A percentile compares a stretch with the other conserved stretches of the same genome.
phyloP scores from a whole-genome alignment of 2,888 invertebrate genomes.

The Melipona beecheii region DNA sequence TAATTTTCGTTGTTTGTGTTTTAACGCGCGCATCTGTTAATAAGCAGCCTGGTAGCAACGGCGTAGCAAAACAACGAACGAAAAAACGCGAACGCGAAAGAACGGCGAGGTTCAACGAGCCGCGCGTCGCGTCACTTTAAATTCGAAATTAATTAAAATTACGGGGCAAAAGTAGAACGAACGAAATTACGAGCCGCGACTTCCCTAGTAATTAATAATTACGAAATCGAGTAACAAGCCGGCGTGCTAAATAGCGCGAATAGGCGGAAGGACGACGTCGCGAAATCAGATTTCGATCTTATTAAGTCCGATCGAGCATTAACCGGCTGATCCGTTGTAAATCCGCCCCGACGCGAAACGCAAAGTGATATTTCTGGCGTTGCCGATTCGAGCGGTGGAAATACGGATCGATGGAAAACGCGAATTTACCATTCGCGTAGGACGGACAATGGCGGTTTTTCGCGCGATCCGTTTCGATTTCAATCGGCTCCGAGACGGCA shows the following conservation, averaged over 20 bases:
- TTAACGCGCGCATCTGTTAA: not conserved
- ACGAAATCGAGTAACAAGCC: not conserved
- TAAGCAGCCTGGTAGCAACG: not conserved
- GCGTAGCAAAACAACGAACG: not conserved
- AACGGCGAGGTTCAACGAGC: not conserved
- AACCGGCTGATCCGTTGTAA: not conserved
- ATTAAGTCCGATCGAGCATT: not conserved
- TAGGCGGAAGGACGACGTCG: not conserved
- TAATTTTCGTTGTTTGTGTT: not conserved
- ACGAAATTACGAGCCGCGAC: not conserved
- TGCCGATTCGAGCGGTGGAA: not conserved
- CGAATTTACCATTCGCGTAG: slow-evolving; percentile 12
- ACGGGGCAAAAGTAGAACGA: not conserved
- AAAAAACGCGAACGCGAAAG: not conserved
- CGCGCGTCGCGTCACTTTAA: not conserved
- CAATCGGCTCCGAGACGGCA: slow-evolving; percentile 21
- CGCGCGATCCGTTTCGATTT: slow-evolving; percentile 12
- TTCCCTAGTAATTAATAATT: not conserved
- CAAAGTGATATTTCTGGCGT: not conserved
- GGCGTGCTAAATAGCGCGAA: not conserved
- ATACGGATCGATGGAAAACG: not conserved
- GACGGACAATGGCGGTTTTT: slow-evolving; percentile 21
- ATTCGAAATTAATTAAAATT: slow-evolving; percentile 6
- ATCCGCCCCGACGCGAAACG: not conserved
- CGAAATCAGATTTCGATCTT: not conserved